These are phyloP conservation scores for Hyles vespertilio DNA, from an alignment of 1,140 invertebrate species.

Conservation along the genomic window DNA sequence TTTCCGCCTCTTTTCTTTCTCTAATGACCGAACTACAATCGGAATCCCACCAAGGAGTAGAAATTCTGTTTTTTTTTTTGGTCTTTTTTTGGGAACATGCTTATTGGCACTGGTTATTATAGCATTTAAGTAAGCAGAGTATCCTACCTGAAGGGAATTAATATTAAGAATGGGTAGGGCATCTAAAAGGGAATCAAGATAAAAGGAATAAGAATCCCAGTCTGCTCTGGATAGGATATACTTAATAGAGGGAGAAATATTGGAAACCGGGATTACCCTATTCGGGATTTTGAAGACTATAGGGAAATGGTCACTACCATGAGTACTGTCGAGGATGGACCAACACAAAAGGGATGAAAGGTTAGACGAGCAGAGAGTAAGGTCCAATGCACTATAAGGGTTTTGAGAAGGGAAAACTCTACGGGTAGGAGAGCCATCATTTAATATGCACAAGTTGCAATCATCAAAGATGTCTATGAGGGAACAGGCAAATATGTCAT, in stretches of 20 bases:
- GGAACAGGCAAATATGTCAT: conserved; percentile 1
- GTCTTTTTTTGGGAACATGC: background rate
- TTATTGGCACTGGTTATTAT: background rate
- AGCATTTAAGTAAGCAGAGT: background rate
- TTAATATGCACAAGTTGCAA: conserved; percentile 21
- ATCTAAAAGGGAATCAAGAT: background rate
- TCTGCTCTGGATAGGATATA: background rate
- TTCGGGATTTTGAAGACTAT: background rate
- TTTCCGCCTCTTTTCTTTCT: background rate
- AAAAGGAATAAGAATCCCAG: background rate
- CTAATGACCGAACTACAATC: background rate
- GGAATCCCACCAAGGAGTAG: conserved; percentile 1
- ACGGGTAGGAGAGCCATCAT: conserved; percentile 8
- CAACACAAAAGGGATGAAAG: background rate
- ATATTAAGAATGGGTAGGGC: background rate
- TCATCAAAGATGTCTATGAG: conserved; percentile 22
- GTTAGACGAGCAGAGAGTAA: background rate
- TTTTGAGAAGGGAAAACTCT: conserved; percentile 7
- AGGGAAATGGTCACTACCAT: background rate
- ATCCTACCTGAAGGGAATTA: background rate
- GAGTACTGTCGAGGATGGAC: background rate
- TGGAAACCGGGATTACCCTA: background rate
- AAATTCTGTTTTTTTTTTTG: background rate
- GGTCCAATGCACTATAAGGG: background rate
- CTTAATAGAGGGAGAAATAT: background rate